Conservation (phyloP, 2,113 vertebrate genomes). For the Tautogolabrus adspersus region DNA sequence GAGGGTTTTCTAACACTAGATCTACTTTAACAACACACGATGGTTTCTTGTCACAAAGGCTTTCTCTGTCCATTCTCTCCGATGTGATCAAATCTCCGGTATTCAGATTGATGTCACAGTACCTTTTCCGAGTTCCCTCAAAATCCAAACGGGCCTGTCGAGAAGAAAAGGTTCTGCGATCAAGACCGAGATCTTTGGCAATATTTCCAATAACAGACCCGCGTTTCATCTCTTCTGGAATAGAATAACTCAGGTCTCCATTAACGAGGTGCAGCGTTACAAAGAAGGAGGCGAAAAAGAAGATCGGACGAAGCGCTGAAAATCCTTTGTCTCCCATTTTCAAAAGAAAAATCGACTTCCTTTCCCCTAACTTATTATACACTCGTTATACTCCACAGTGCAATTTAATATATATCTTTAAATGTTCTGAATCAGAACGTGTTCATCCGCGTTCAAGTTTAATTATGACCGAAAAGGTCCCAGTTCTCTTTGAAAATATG, state of each 20-base stretch:
- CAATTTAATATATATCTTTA: too few species aligned
- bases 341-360: too few species aligned
- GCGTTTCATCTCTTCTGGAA: constrained; percentile 79
- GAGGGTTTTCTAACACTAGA: constrained; percentile 73
- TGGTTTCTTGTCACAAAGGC: constrained; percentile 64
- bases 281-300: constrained; percentile 21
- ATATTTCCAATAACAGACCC: constrained; percentile 82
- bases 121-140: constrained; percentile 21
- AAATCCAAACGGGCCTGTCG: constrained; percentile 67
- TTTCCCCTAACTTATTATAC: neutral
- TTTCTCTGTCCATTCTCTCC: constrained; percentile 73
- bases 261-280: constrained; percentile 28
- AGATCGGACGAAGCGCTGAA: neutral
- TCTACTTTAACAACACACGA: constrained; percentile 71
- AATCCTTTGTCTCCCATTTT: constrained; percentile 1
- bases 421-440: too few species aligned
- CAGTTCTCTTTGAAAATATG: neutral
- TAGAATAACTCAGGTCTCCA: constrained; percentile 78
- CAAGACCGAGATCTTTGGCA: constrained; percentile 80
- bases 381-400: too few species aligned
- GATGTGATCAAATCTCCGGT: constrained; percentile 65
- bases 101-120: constrained; percentile 54
- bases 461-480: too few species aligned
- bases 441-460: too few species aligned
- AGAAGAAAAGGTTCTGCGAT: constrained; percentile 63